phyloP scores from a whole-genome alignment of 2,113 vertebrate genomes.

The Coreoperca whiteheadi region DNA sequence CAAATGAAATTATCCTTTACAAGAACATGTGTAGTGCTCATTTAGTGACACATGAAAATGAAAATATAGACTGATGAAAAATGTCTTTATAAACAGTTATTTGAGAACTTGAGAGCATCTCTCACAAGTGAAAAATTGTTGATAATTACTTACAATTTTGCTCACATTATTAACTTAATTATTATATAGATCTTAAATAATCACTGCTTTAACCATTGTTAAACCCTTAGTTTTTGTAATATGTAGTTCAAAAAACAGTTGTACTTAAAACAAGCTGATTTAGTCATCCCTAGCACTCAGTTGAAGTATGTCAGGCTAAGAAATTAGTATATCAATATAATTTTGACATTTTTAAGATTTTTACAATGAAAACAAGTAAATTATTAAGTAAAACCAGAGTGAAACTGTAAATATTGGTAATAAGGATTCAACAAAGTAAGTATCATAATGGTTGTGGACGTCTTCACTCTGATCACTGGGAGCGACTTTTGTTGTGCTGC shows the following conservation, averaged over 20 bases:
- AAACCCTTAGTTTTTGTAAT: neutral
- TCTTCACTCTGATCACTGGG: too few relatives aligned
- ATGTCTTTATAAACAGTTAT: neutral
- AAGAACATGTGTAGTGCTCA: conserved; percentile 8
- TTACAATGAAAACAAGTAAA: neutral
- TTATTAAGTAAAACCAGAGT: neutral
- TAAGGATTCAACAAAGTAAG: too few relatives aligned
- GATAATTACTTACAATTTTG: neutral
- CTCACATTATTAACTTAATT: neutral
- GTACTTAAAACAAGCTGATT: neutral
- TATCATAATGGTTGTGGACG: too few relatives aligned
- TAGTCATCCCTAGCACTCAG: neutral
- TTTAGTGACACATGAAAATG: neutral
- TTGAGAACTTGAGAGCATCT: neutral
- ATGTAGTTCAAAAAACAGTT: neutral
- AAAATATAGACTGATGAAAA: neutral
- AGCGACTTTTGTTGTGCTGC: too few relatives aligned
- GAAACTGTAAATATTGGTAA: neutral
- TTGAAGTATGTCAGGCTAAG: neutral
- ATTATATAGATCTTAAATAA: neutral
- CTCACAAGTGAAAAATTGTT: neutral
- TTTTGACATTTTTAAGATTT: neutral
- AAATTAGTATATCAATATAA: neutral
- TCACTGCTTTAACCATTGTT: neutral
- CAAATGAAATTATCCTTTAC: conserved; percentile 19